phyloP scores from a whole-genome alignment of 2,797 vertebrate genomes.

The Propithecus deckenii region DNA sequence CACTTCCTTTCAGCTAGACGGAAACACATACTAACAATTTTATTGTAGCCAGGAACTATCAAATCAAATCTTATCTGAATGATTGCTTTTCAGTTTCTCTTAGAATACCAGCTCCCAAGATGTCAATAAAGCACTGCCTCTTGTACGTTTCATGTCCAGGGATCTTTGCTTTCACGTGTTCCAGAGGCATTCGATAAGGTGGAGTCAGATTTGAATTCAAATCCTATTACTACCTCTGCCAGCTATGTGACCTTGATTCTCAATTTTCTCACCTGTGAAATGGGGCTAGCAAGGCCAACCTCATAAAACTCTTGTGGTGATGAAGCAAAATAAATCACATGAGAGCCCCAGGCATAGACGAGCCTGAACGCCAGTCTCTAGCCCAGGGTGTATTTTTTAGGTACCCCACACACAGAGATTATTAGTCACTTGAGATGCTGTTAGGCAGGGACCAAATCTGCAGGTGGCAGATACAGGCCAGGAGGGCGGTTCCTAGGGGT shows the following conservation, averaged over 20 bases:
- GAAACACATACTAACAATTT: not conserved
- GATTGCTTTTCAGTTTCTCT: not conserved
- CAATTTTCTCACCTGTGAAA: not conserved
- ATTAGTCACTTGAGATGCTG: not conserved
- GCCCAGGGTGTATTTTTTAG: not conserved
- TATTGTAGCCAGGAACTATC: not conserved
- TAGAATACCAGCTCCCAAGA: not conserved
- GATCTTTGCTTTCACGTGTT: not conserved
- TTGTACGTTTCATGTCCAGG: not conserved
- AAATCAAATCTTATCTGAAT: conserved; percentile 37
- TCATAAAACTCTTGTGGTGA: not conserved
- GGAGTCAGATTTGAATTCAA: not conserved
- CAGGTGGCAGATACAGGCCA: too few species aligned
- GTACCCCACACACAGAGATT: not conserved
- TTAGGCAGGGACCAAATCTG: too few species aligned
- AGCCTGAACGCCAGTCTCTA: not conserved
- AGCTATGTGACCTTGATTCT: not conserved
- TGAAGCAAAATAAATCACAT: not conserved
- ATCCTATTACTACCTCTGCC: not conserved
- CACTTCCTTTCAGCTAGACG: not conserved
- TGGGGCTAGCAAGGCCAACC: not conserved
- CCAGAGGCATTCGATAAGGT: not conserved
- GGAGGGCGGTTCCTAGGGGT: too few species aligned
- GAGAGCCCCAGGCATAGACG: not conserved
- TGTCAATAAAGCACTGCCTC: not conserved